These are phyloP conservation scores for Rhadinocentrus ornatus DNA, from an alignment of 2,797 vertebrate genomes.

Conservation along the genomic window DNA sequence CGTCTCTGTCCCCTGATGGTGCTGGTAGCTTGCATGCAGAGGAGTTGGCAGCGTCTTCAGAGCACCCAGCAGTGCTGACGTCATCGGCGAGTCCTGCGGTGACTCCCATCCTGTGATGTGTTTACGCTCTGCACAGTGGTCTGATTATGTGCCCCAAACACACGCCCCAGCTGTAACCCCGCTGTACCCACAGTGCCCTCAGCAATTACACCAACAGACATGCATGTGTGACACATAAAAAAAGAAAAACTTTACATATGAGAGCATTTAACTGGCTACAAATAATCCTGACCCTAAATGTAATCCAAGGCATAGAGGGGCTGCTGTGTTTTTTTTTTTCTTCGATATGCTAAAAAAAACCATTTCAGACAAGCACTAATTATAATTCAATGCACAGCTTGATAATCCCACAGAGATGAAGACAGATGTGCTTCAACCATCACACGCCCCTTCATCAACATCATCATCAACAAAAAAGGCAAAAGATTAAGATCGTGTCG, in stretches of 20 bases:
- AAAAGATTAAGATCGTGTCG: constrained; percentile 41
- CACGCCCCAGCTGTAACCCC: constrained; percentile 71
- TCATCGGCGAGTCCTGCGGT: constrained; percentile 71
- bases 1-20: constrained; percentile 16
- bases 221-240: constrained; percentile 21
- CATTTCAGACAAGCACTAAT: constrained; percentile 44
- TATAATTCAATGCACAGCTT: constrained; percentile 51
- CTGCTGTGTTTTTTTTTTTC: background rate
- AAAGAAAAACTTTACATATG: background rate
- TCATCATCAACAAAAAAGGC: background rate
- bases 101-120: constrained; percentile 78
- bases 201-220: constrained; percentile 36
- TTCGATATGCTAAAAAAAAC: constrained; percentile 3
- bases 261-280: background rate
- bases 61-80: constrained; percentile 74
- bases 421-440: constrained; percentile 61
- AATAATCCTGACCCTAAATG: constrained; percentile 29
- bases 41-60: constrained; percentile 67
- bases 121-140: constrained; percentile 69
- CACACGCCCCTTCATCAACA: constrained; percentile 3
- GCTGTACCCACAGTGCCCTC: constrained; percentile 51
- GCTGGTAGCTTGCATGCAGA: constrained; percentile 25
- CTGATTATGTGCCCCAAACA: constrained; percentile 63
- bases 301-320: constrained; percentile 24
- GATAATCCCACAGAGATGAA: constrained; percentile 53